Conservation (phyloP, 1,140 invertebrate species). For the Hylaeus volcanicus region DNA sequence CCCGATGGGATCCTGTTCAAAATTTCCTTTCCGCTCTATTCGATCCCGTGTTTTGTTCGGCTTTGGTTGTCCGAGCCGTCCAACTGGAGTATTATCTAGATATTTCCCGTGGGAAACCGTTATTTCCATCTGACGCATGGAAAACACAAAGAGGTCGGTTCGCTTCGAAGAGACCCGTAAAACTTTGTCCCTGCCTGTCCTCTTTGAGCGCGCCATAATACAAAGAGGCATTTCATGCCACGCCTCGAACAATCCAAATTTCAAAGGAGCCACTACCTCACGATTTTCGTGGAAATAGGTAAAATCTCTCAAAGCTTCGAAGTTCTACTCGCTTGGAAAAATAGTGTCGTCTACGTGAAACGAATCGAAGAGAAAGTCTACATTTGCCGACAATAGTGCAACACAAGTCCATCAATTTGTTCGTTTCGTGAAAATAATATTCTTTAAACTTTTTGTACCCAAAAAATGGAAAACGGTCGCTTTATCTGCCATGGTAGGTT, state of each 20-base stretch:
- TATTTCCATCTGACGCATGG: background rate
- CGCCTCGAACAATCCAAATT: conserved; percentile 10
- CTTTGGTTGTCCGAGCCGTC: background rate
- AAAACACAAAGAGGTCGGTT: background rate
- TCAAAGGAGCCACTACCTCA: background rate
- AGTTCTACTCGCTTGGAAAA: background rate
- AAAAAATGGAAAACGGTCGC: too few species aligned
- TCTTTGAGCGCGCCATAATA: background rate
- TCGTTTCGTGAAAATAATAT: too few species aligned
- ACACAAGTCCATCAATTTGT: too few species aligned
- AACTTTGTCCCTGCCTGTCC: conserved; percentile 15
- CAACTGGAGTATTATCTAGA: background rate
- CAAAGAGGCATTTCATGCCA: conserved; percentile 13
- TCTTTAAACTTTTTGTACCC: too few species aligned
- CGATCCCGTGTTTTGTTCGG: background rate
- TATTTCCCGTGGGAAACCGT: background rate
- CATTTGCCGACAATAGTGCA: too few species aligned
- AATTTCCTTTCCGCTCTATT: background rate
- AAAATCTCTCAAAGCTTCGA: background rate
- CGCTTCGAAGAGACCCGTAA: background rate
- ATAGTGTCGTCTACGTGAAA: background rate
- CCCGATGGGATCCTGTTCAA: background rate
- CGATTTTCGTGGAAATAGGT: background rate
- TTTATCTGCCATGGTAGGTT: too few species aligned
- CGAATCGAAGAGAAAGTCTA: background rate